Base-by-base conservation (phyloP, 2,113 vertebrate species). In the Daboia siamensis region DNA sequence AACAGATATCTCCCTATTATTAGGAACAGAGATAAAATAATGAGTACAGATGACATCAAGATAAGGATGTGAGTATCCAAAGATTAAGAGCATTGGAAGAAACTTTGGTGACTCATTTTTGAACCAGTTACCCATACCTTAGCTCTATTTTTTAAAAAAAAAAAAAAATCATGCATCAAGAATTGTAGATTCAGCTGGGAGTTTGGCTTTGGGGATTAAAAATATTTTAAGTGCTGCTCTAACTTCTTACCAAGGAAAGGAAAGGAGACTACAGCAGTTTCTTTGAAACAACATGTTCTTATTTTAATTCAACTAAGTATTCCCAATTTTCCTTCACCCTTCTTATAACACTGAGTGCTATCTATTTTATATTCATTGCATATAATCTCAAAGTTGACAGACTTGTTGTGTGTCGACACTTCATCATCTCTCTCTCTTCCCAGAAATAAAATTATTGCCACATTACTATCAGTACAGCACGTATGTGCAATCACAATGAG, bases 391-490 rank as follows among this genome's bases (percentile, higher is more conserved):
- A 54, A 90, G 3, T 6, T 3, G 23, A 21, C 1, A 86, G 3
- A 13, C 3, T 91, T 93, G 55, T 2, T 55, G 2, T 0, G 48
- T 89, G 46, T 88, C 1, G 59, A 39, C 29, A 57, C 1, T 90
- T 91, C 12, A 87, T 95, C 2, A 87, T 80, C 26, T 93, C 11
- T 0, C 39, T 59, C 59, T 94, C 92, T 90, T 0, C 20, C 7
- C 15, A 2, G n/a, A 91, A 96, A 92, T 9, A 84, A 74, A 93
- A 0, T 86, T 93, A 74, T 91, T 91, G 51, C 86, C 55, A 91
- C 15, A 44, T 86, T 7, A 69, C 80, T 91, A 0, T 90, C 51
- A 91, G 1, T 29, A 55, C 1, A 80, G 12, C 29, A 24, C 21
- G 7, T 7, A 86, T 17, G 3, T 69, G 51, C 39, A 91, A 91